Evolutionary conservation across 2,888 invertebrate species (phyloP), one percentile per base, ranked within the genome.

Genomic region (Lottia gigantea): DNA sequence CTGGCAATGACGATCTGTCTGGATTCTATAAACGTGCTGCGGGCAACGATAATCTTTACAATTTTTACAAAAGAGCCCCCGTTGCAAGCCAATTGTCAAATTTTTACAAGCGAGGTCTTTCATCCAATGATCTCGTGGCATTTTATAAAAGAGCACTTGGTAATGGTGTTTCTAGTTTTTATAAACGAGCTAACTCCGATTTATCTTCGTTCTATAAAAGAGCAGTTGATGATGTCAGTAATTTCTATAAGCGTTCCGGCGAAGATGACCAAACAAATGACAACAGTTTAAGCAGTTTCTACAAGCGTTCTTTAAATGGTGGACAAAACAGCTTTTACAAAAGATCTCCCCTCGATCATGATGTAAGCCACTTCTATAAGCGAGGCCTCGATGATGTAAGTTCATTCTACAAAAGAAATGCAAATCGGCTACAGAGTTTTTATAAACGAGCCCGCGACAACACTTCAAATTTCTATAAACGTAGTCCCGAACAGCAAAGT

Each of bases 31-130:
- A 72, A 49, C 55, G 71, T 15, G 68, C 55, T 12, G 40, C 45
- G 2, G 64, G 16, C 19, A 15, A 45, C 6, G 65, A 64, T 1
- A 62, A 63, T 26, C 11, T 62, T 8, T 66, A 46, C 7, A 66
- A 45, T 8, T 72, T 72, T 61, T 72, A 72, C 55, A 71, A 71
- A 47, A 64, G 67, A 0, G 67, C 23, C 11, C 62, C 15, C 23
- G 40, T 63, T n/a, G 25, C 55, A 4, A 31, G 25, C 6, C n/a
- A 64, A 8, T 6, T 55, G 64, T 46, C 63, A 40, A 46, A 16
- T 25, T 72, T 72, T 62, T 72, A 72, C 67, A 72, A 72, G n/a
- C 62, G 71, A 46, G 67, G 63, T n/a, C 64, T 14, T 4, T 26
- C 19, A 16, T 61, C 62, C 23, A 40, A 62, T 16, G 26, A 55